Evolutionary conservation across 2,797 vertebrate species (phyloP), one percentile per base, ranked within the genome.

Genomic region (Nannoperca obscura): DNA sequence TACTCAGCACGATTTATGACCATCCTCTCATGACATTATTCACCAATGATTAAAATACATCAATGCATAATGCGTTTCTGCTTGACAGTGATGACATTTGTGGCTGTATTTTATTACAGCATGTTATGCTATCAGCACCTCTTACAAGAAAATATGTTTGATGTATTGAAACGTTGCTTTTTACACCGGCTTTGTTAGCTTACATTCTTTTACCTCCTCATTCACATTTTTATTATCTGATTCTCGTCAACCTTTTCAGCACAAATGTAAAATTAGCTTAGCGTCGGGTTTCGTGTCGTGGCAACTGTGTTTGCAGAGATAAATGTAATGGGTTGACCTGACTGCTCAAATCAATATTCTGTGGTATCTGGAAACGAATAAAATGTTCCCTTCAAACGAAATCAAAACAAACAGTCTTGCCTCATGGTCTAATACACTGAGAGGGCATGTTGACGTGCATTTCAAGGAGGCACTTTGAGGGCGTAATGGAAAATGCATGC

Each of bases 301-400:
- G 82, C 81, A 83, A 86, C 88, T 17, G 80, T 88, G 85, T 84
- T 86, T 76, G 75, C 64, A 0, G 32, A 86, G 82, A 85, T 85
- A 81, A 88, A 86, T 82, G 47, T 44, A 82, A 83, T 65, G 57
- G 58, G 67, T 19, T 60, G 73, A 81, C 74, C 63, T 36, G 63
- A 27, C 74, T 11, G 61, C 69, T 72, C 55, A 40, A 72, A 87
- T 92, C 87, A 87, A 87, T 91, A 71, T 50, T 76, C 66, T 78
- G 74, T 22, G 63, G 50, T 50, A 64, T 78, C 53, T 42, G 49
- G 61, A 19, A 4, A 65, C 67, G 50, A 58, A 62, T 69, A 60
- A 75, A 84, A 81, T 78, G 78, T 78, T 79, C 66, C 60, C 40
- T 62, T 80, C 42, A 13, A 68, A 64, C 59, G 36, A 78, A 84